These are phyloP conservation scores for Python bivittatus DNA, from an alignment of 2,113 vertebrate species.

Conservation along the genomic window DNA sequence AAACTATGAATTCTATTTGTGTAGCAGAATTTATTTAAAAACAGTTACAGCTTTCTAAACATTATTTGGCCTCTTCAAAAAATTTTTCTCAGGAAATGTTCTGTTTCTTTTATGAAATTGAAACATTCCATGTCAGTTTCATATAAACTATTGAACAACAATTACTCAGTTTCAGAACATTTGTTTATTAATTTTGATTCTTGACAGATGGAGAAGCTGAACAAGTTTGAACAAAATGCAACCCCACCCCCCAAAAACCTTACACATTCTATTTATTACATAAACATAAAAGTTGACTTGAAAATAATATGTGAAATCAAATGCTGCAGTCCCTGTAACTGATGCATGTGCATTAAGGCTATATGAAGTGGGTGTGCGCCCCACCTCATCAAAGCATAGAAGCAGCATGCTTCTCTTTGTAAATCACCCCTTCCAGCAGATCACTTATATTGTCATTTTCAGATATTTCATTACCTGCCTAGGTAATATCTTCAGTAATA, in stretches of 20 bases:
- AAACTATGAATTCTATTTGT: neutral
- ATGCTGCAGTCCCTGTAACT: neutral
- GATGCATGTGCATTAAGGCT: neutral
- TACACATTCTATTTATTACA: neutral
- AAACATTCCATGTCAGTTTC: neutral
- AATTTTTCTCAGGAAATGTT: too few relatives aligned
- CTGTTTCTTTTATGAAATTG: neutral
- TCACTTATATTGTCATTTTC: neutral
- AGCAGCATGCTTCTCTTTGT: neutral
- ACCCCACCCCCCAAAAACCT: neutral
- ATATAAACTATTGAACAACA: neutral
- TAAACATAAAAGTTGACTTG: neutral
- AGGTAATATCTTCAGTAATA: neutral
- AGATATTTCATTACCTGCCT: neutral
- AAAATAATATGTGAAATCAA: neutral
- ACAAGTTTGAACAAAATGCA: neutral
- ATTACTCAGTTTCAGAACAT: neutral
- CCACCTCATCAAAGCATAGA: neutral
- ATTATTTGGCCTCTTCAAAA: neutral
- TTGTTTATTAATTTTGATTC: neutral
- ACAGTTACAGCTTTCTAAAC: neutral
- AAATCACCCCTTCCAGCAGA: neutral
- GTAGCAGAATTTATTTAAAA: neutral
- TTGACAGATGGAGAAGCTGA: neutral
- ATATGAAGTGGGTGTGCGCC: neutral